Evolutionary conservation across 30 jellyfish, hydroid and myxozoan species (phyloP), one percentile per base, ranked within the genome.

Genomic region (Rhopilema esculentum): DNA sequence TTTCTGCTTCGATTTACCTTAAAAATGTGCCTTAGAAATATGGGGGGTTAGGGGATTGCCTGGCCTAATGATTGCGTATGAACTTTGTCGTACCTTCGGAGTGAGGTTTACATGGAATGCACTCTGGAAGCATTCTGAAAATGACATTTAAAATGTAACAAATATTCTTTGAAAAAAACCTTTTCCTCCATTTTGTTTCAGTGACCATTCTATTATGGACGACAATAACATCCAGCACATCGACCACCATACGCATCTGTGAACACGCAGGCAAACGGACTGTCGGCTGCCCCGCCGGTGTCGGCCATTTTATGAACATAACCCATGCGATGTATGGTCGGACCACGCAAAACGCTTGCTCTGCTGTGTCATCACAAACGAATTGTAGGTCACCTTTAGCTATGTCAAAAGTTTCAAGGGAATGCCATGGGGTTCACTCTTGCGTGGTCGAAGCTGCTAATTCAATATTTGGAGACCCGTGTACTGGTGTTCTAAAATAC

Each of bases 261-360:
- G 88, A 78, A 49, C 1, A 62, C 40, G n/a, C 68, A 26, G 88
- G 88, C 25, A 27, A 29, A 1, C 27, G 21, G 2, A 23, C 74
- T 12, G 1, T 80, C 24, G 51, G 24, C 33, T 80, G 90, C 50
- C 32, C 29, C 18, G 62, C 29, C 29, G 19, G 20, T 8, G 76
- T 12, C 16, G 82, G 33, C 6, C 53, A 64, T 69, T 85, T 85
- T 57, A 72, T 85, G 28, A 72, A 85, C 69, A 52, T 85, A 18
- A 72, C 88, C 18, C 16, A 85, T 33, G 88, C 93, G 26, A 65
- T 85, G 74, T 85, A 85, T 30, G 93, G 93, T 15, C 93, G 93
- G 27, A 28, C 40, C 9, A 15, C 32, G 16, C 18, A 69, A 0
- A 48, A 18, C 6, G 25, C 20, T 27, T 85, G 93, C 52, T 4